phyloP scores from a whole-genome alignment of 1,140 invertebrate genomes.

The Caenorhabditis brenneri region DNA sequence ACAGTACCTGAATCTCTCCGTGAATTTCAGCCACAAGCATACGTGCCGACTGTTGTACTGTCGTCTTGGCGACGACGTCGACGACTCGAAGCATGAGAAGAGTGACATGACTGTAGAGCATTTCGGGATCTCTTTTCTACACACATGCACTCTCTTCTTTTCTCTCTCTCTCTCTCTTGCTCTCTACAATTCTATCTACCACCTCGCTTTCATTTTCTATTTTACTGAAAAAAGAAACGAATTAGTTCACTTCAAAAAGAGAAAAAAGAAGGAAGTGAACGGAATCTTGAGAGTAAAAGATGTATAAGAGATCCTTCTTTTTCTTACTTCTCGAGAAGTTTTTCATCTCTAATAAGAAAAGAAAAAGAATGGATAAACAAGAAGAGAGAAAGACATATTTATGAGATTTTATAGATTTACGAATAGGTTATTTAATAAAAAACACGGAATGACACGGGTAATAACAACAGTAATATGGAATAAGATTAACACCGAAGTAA shows the following conservation, averaged over 20 bases:
- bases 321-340: neutral
- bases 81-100: constrained; percentile 66
- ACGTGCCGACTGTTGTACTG: constrained; percentile 68
- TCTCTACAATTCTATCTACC: too few species aligned
- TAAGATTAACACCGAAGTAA: too few species aligned
- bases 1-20: constrained; percentile 70
- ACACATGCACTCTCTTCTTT: neutral
- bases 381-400: neutral
- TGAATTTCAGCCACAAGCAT: constrained; percentile 70
- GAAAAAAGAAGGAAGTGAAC: constrained; percentile 25
- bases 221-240: neutral
- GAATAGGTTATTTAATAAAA: neutral
- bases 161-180: too few species aligned
- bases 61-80: constrained; percentile 68
- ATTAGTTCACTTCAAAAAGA: neutral
- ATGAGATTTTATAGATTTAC: neutral
- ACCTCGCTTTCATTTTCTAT: constrained; percentile 29
- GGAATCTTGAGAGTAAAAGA: constrained; percentile 17
- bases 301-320: neutral
- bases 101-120: constrained; percentile 57
- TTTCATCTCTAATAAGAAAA: neutral
- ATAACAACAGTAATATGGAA: too few species aligned
- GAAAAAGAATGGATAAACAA: constrained; percentile 26
- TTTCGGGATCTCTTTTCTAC: constrained; percentile 35
- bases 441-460: too few species aligned